These are phyloP conservation scores for Crenuchus spilurus DNA, from an alignment of 2,797 vertebrate species.

Conservation along the genomic window DNA sequence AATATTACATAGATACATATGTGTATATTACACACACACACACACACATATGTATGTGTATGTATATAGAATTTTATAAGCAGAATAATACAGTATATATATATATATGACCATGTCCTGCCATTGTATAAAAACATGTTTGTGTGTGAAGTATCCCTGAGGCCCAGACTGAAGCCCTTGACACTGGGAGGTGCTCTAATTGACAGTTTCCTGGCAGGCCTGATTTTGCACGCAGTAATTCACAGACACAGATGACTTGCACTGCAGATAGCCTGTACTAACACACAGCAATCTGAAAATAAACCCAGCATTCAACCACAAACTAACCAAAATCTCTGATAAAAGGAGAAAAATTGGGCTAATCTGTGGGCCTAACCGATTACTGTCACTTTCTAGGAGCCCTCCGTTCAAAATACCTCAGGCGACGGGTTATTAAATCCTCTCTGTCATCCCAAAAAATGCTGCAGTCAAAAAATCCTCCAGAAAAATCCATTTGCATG, in stretches of 20 bases:
- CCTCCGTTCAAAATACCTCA: background rate
- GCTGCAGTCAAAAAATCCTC: slow-evolving; percentile 14
- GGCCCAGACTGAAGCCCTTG: slow-evolving; percentile 46
- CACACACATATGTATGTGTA: too few relatives aligned
- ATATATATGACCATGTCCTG: background rate
- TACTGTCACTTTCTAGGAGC: background rate
- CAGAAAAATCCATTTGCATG: slow-evolving; percentile 37
- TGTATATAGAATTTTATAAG: too few relatives aligned
- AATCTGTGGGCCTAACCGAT: background rate
- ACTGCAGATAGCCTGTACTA: slow-evolving; percentile 54
- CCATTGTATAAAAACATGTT: background rate
- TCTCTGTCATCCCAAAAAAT: slow-evolving; percentile 1
- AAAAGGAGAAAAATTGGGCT: background rate
- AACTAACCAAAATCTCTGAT: background rate
- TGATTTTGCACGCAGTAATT: slow-evolving; percentile 47
- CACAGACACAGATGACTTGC: slow-evolving; percentile 43
- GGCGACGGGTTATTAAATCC: background rate
- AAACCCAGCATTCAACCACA: slow-evolving; percentile 1
- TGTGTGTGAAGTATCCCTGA: slow-evolving; percentile 22
- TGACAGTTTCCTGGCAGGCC: slow-evolving; percentile 62
- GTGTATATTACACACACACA: too few relatives aligned
- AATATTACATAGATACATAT: too few relatives aligned
- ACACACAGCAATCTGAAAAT: slow-evolving; percentile 1
- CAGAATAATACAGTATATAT: too few relatives aligned
- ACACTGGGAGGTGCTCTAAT: slow-evolving; percentile 63